A percentile compares a stretch with the other conserved stretches of the same genome.
These are phyloP conservation scores for Drosophila macrothrix DNA, from an alignment of 2,888 invertebrate species.

Conservation along the genomic window DNA sequence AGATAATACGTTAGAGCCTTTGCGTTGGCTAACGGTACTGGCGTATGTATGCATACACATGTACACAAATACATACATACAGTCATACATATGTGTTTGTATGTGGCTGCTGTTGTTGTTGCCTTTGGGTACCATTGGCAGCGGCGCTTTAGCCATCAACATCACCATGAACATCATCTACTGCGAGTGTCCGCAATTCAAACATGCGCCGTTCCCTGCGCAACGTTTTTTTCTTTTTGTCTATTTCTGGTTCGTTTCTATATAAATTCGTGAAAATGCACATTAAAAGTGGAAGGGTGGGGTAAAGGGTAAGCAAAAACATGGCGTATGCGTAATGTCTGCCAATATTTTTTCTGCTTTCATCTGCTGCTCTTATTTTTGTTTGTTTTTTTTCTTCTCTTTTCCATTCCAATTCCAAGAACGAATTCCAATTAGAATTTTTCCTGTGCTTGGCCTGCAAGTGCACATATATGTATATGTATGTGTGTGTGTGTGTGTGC, in stretches of 20 bases:
- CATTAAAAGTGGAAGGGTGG: not conserved
- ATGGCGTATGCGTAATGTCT: slow-evolving; percentile 62
- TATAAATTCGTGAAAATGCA: slow-evolving; percentile 4
- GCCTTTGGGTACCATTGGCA: slow-evolving; percentile 49
- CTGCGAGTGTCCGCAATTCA: slow-evolving; percentile 81
- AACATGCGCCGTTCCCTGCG: slow-evolving; percentile 87
- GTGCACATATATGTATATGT: slow-evolving; percentile 14
- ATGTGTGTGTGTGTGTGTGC: not conserved
- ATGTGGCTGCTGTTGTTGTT: slow-evolving; percentile 3
- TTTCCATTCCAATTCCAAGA: slow-evolving; percentile 40
- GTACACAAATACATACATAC: not conserved
- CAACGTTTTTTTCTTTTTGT: slow-evolving; percentile 32
- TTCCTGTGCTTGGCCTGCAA: slow-evolving; percentile 26
- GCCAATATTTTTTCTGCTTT: slow-evolving; percentile 12
- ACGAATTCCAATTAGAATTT: slow-evolving; percentile 56
- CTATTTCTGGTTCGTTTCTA: not conserved
- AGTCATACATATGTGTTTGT: not conserved
- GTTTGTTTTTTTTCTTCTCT: slow-evolving; percentile 2
- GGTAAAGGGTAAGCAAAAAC: slow-evolving; percentile 9
- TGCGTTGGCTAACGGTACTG: slow-evolving; percentile 20
- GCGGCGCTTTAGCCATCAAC: slow-evolving; percentile 62
- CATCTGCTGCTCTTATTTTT: slow-evolving; percentile 32
- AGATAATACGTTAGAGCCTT: slow-evolving; percentile 46
- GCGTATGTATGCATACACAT: not conserved
- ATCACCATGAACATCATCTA: slow-evolving; percentile 26